These are phyloP conservation scores for Ichneumoninae sp. DNA, from an alignment of 2,888 invertebrate species.

Conservation along the genomic window DNA sequence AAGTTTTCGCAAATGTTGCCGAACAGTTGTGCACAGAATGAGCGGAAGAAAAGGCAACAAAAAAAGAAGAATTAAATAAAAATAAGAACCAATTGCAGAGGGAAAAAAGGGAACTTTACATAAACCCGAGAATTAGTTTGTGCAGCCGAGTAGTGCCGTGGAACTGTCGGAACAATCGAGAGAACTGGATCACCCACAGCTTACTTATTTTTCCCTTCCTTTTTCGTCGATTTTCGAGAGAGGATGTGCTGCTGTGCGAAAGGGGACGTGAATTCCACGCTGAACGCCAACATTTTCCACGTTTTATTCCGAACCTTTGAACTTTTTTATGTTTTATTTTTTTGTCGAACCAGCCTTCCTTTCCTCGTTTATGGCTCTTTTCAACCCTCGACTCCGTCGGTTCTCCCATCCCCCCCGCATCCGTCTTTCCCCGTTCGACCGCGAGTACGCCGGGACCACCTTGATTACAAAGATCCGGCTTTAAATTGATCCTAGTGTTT, in stretches of 20 bases:
- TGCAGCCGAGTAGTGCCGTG: background rate
- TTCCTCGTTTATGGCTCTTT: slow-evolving; percentile 7
- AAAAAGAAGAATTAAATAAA: background rate
- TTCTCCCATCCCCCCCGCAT: background rate
- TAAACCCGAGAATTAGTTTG: slow-evolving; percentile 23
- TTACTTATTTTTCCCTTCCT: background rate
- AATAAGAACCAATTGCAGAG: background rate
- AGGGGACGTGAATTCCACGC: slow-evolving; percentile 35
- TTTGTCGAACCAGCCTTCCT: background rate
- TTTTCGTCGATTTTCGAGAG: slow-evolving; percentile 19
- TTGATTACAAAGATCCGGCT: slow-evolving; percentile 83
- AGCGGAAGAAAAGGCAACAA: background rate
- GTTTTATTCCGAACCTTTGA: slow-evolving; percentile 57
- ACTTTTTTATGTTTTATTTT: slow-evolving; percentile 4
- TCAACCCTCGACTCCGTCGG: slow-evolving; percentile 1
- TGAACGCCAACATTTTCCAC: slow-evolving; percentile 56
- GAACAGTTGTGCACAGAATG: background rate
- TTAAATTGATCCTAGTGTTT: slow-evolving; percentile 81
- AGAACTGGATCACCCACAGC: background rate
- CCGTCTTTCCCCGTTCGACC: slow-evolving; percentile 48
- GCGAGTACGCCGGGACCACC: slow-evolving; percentile 74
- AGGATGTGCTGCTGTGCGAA: background rate
- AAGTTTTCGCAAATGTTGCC: slow-evolving; percentile 10
- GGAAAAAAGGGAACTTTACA: background rate
- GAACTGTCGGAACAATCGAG: background rate